Conservation (phyloP, 2,113 vertebrate species). For the Lasiurus cinereus region DNA sequence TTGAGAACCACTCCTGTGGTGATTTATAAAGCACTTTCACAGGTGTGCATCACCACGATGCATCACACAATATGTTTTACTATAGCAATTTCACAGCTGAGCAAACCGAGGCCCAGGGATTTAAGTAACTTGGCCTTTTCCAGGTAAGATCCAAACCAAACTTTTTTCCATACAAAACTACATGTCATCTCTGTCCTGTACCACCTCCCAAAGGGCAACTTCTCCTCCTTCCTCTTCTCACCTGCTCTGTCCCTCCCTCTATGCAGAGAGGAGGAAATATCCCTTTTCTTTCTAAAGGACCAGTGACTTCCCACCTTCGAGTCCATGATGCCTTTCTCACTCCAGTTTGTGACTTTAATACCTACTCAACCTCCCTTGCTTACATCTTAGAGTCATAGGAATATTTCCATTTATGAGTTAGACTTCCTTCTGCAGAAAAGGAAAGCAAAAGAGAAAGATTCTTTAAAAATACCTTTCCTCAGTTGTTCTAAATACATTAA, state of each 20-base stretch:
- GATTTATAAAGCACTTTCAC: neutral
- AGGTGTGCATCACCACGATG: accelerated
- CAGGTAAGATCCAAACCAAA: neutral
- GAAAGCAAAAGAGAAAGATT: neutral
- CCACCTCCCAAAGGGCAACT: neutral
- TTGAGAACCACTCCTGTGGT: neutral
- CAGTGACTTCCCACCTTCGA: neutral
- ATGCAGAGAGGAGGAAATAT: neutral
- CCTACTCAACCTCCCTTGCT: neutral
- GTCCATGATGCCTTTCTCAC: neutral
- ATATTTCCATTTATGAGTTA: neutral
- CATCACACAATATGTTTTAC: neutral
- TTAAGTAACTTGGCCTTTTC: neutral
- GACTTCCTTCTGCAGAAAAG: neutral
- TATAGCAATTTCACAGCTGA: neutral
- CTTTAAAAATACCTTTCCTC: neutral
- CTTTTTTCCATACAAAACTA: neutral
- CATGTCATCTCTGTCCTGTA: neutral
- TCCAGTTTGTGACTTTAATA: too few species aligned
- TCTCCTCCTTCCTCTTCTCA: neutral
- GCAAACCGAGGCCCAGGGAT: neutral
- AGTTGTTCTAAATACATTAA: neutral
- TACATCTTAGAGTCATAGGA: neutral
- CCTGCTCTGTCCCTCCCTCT: neutral
- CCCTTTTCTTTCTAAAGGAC: neutral